Evolutionary conservation across 2,797 vertebrate genomes (phyloP).

Genomic region (Alca torda): DNA sequence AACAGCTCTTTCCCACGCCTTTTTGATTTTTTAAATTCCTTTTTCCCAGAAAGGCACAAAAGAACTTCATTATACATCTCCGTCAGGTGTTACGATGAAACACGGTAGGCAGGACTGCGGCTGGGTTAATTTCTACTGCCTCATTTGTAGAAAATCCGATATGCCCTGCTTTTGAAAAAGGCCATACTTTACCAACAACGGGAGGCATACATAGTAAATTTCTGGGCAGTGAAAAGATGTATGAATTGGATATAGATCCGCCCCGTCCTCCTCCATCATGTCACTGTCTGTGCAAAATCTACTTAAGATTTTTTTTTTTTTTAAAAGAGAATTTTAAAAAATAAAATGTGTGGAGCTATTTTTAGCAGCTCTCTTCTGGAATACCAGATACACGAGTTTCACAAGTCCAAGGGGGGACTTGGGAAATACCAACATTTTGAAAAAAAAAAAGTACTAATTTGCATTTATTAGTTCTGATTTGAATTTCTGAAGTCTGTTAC

Average conservation of each 20-base stretch:
- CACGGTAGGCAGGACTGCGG: background rate
- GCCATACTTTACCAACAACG: background rate
- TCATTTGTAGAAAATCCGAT: background rate
- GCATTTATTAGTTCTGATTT: background rate
- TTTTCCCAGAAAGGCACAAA: background rate
- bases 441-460: background rate
- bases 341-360: fast-evolving
- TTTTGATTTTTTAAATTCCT: background rate
- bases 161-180: background rate
- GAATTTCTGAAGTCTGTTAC: background rate
- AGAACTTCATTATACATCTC: background rate
- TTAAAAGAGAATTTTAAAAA: background rate
- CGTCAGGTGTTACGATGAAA: background rate
- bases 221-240: background rate
- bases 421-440: background rate
- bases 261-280: background rate
- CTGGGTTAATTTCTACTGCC: background rate
- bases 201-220: background rate
- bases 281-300: background rate
- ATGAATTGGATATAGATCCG: background rate
- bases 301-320: background rate
- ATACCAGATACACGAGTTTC: background rate
- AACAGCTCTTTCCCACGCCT: background rate
- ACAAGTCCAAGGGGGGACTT: background rate
- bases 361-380: background rate